phyloP scores from a whole-genome alignment of 1,140 invertebrate genomes.

The Popillia japonica region DNA sequence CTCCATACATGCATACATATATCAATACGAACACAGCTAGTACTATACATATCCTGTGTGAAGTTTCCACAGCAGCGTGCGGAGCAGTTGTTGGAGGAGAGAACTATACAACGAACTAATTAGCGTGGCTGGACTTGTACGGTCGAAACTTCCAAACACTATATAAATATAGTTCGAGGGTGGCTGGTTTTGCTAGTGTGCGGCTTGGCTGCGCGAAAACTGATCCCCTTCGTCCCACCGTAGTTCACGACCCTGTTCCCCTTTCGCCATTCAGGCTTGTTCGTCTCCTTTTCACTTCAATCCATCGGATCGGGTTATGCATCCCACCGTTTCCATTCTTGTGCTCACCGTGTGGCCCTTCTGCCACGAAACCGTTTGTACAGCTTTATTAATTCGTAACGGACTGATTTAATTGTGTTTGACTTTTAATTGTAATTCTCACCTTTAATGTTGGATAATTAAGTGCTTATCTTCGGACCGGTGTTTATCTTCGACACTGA shows the following conservation, averaged over 20 bases:
- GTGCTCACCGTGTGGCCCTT: not conserved
- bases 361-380: conserved; percentile 25
- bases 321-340: not conserved
- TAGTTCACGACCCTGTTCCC: not conserved
- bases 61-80: conserved; percentile 7
- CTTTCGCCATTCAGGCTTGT: not conserved
- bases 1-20: not conserved
- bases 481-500: conserved; percentile 28
- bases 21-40: not conserved
- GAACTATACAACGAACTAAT: conserved; percentile 31
- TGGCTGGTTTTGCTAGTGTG: conserved; percentile 2
- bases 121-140: conserved; percentile 26
- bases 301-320: not conserved
- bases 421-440: conserved; percentile 35
- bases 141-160: conserved; percentile 30
- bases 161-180: conserved; percentile 35
- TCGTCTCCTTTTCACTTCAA: conserved; percentile 26
- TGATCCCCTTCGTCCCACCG: not conserved
- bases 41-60: not conserved
- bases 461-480: conserved; percentile 28
- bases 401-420: conserved; percentile 34
- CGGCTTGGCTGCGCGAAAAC: conserved; percentile 16
- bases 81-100: conserved; percentile 26
- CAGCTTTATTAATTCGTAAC: conserved; percentile 35
- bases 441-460: conserved; percentile 35